Conservation (phyloP, 2,113 vertebrate species). For the Thalassarche chlororhynchos region DNA sequence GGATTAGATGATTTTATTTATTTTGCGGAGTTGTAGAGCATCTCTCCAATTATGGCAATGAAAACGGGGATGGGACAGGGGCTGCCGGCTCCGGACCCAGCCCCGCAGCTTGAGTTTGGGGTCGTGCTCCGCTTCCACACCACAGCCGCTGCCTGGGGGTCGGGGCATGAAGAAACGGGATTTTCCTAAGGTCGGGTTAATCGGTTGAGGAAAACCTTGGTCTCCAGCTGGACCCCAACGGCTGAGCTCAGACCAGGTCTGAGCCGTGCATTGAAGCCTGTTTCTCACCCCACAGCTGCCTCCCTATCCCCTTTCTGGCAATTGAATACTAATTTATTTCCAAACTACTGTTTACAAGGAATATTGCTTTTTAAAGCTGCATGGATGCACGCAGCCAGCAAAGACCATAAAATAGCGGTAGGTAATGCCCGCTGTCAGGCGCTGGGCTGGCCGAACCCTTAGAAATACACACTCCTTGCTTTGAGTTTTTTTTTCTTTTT, state of each 20-base stretch:
- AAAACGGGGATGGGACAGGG: not conserved
- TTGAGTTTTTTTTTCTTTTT: not conserved
- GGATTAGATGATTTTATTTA: not conserved
- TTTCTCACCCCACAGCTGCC: not conserved
- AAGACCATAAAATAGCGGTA: not conserved
- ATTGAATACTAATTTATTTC: not conserved
- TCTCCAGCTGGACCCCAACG: not conserved
- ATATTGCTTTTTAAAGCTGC: not conserved
- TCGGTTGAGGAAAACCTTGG: not conserved
- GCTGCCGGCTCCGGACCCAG: not conserved
- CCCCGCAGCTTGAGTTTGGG: not conserved
- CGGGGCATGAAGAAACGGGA: not conserved
- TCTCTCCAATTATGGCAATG: not conserved
- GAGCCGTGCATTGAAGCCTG: rapidly evolving
- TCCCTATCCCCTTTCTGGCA: not conserved
- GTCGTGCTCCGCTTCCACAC: not conserved
- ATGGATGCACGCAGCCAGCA: not conserved
- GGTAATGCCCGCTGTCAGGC: not conserved
- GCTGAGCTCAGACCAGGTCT: not conserved
- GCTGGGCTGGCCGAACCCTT: not conserved
- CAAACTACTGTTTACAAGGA: not conserved
- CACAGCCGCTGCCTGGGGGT: not conserved
- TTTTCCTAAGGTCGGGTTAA: not conserved
- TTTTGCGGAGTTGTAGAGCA: not conserved
- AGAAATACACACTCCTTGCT: not conserved